Evolutionary conservation across 1,140 invertebrate species (phyloP).

Genomic region (Drosophila equinoxialis): DNA sequence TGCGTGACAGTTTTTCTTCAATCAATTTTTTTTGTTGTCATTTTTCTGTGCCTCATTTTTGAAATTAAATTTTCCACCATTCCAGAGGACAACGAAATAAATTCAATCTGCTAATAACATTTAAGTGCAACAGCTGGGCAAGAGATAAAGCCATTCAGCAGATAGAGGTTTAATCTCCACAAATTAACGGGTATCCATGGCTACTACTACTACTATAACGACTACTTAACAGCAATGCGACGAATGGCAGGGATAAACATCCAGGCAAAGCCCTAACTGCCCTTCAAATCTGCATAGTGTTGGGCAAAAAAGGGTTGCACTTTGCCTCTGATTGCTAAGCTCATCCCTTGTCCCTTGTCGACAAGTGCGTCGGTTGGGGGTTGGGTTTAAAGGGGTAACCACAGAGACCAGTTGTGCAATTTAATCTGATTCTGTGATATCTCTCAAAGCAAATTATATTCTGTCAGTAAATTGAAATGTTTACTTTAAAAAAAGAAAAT

Average conservation of each 20-base stretch:
- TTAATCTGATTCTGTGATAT: constrained; percentile 11
- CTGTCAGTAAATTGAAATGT: background rate
- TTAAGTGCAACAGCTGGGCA: constrained; percentile 49
- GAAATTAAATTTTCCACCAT: constrained; percentile 32
- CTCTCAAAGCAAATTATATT: constrained; percentile 1
- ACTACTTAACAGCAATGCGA: constrained; percentile 17
- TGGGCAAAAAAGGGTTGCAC: constrained; percentile 41
- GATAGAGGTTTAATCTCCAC: constrained; percentile 53
- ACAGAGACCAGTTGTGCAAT: constrained; percentile 49
- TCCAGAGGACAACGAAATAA: constrained; percentile 22
- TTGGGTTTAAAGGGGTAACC: constrained; percentile 41
- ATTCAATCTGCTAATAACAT: constrained; percentile 56
- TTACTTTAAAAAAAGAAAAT: background rate
- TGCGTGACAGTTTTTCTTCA: constrained; percentile 12
- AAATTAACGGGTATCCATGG: constrained; percentile 74
- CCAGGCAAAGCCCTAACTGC: background rate
- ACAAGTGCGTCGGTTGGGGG: constrained; percentile 28
- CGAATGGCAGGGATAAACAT: constrained; percentile 1
- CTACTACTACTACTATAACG: constrained; percentile 23
- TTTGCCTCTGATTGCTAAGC: background rate
- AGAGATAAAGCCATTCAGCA: constrained; percentile 27
- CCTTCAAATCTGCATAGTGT: constrained; percentile 28
- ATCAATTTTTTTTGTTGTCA: background rate
- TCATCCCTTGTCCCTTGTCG: constrained; percentile 25
- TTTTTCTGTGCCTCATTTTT: background rate